Evolutionary conservation across 2,888 invertebrate genomes (phyloP).

Genomic region (Ochlodes sylvanus): DNA sequence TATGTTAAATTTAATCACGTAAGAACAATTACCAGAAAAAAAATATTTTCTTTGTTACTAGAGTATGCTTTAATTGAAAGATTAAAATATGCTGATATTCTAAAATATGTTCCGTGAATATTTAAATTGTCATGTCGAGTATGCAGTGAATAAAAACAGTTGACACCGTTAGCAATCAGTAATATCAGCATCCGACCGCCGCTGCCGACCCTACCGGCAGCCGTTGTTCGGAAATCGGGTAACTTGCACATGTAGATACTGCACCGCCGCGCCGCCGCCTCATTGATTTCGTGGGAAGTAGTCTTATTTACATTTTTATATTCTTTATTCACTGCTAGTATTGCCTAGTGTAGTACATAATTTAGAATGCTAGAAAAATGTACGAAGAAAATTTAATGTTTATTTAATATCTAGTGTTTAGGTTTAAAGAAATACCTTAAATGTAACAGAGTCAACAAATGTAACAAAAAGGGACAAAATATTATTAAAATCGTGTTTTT

Average conservation of each 20-base stretch:
- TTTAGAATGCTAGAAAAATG: neutral
- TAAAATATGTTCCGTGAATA: too few relatives aligned
- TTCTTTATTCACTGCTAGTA: conserved; percentile 66
- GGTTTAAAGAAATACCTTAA: too few relatives aligned
- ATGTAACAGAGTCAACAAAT: too few relatives aligned
- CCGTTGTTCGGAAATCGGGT: conserved; percentile 34
- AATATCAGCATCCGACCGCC: neutral
- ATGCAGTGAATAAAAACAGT: neutral
- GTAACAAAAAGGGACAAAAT: too few relatives aligned
- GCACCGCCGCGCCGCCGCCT: conserved; percentile 37
- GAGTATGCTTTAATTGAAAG: too few relatives aligned
- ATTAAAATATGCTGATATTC: too few relatives aligned
- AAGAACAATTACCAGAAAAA: too few relatives aligned
- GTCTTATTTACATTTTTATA: conserved; percentile 72
- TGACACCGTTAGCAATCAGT: neutral
- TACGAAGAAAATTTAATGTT: too few relatives aligned
- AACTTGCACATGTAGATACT: conserved; percentile 44
- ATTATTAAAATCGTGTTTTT: too few relatives aligned
- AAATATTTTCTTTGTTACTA: too few relatives aligned
- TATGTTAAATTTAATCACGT: too few relatives aligned
- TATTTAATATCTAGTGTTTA: too few relatives aligned
- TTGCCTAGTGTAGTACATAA: conserved; percentile 42
- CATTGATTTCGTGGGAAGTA: conserved; percentile 55
- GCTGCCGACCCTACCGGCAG: conserved; percentile 7
- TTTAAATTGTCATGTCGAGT: neutral